phyloP scores from a whole-genome alignment of 2,888 invertebrate genomes.

The Altica lythri region DNA sequence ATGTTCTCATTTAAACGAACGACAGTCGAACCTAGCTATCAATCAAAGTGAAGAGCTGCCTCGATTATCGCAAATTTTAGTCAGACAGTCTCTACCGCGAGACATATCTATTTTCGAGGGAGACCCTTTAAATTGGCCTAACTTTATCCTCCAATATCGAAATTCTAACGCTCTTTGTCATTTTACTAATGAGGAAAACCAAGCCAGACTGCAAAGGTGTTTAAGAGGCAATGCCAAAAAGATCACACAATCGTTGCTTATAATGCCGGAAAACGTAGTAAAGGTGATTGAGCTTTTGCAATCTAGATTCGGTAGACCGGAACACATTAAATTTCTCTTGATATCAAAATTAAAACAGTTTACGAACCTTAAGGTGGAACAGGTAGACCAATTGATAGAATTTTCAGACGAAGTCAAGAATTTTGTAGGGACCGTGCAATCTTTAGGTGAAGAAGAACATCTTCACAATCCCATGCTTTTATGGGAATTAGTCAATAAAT shows the following conservation, averaged over 20 bases:
- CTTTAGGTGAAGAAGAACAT: neutral
- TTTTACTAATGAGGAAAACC: constrained; percentile 13
- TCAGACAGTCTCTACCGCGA: neutral
- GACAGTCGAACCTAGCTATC: neutral
- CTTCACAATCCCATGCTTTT: neutral
- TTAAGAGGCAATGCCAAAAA: constrained; percentile 15
- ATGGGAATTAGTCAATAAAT: no score
- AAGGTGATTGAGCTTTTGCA: no score
- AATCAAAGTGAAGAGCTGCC: no score
- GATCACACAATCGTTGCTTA: constrained; percentile 7
- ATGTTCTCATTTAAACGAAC: neutral
- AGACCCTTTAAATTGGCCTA: no score
- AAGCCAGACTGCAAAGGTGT: constrained; percentile 7
- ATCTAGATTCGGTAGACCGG: neutral
- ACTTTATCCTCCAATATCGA: constrained; percentile 5
- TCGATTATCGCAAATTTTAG: neutral
- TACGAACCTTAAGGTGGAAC: no score
- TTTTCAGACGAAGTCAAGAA: neutral
- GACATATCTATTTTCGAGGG: neutral
- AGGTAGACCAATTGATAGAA: neutral
- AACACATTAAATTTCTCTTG: neutral
- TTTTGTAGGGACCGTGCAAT: neutral
- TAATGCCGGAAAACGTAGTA: no score
- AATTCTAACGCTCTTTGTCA: no score
- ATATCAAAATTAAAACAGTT: no score